Percentiles rank a stretch among this genome's conserved stretches.
Conservation (phyloP, 2,888 invertebrate genomes). For the Euproctis similis region DNA sequence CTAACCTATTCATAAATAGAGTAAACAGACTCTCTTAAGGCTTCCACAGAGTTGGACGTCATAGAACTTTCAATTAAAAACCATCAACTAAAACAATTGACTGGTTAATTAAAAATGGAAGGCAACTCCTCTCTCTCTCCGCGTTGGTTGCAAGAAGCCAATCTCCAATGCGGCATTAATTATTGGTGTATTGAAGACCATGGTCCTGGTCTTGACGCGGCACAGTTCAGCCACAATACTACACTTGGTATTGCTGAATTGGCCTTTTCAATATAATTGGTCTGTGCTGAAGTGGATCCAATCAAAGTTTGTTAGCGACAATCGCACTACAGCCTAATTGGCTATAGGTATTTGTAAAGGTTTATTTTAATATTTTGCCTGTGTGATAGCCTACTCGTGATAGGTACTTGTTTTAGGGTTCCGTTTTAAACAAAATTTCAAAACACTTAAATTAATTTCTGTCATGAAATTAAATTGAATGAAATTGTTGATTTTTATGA, state of each 20-base stretch:
- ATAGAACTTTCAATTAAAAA: constrained; percentile 22
- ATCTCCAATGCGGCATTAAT: constrained; percentile 60
- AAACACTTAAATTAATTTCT: no score
- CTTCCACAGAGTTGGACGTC: constrained; percentile 4
- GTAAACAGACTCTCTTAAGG: constrained; percentile 4
- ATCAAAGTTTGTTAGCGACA: constrained; percentile 66
- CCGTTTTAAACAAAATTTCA: no score
- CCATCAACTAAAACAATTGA: constrained; percentile 46
- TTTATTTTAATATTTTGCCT: no score
- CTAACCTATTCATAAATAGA: background rate
- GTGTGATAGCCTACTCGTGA: no score
- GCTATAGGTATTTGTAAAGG: no score
- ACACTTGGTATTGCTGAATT: constrained; percentile 58
- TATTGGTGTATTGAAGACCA: constrained; percentile 57
- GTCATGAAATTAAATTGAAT: no score
- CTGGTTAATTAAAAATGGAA: constrained; percentile 59
- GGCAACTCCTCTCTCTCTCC: no score
- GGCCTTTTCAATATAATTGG: constrained; percentile 68
- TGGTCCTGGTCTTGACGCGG: constrained; percentile 60
- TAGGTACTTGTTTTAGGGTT: no score
- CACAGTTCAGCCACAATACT: constrained; percentile 48
- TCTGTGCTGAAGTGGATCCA: constrained; percentile 52
- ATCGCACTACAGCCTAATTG: constrained; percentile 54
- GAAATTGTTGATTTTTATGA: no score
- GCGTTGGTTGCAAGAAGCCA: constrained; percentile 43